Percentiles rank a stretch among this genome's conserved stretches.
Conservation (phyloP, 2,888 invertebrate species). For the Thalpophila matura region DNA sequence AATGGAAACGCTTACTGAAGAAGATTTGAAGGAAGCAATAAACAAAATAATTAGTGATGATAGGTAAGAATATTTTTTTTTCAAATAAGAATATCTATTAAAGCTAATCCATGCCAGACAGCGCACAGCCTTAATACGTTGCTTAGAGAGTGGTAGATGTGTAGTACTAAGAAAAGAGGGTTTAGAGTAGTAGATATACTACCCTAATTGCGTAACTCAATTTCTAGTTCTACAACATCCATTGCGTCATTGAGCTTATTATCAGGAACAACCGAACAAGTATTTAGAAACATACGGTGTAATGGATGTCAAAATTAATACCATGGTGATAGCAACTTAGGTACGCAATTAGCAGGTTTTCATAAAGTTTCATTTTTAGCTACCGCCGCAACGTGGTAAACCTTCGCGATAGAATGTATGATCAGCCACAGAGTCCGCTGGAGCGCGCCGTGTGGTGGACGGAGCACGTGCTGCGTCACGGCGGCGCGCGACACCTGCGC, state of each 20-base stretch:
- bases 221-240: no score
- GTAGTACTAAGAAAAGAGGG: no score
- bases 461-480: conserved; percentile 83
- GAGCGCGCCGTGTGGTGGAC: conserved; percentile 72
- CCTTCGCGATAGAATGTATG: conserved; percentile 18
- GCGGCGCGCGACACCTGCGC: conserved; percentile 77
- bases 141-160: no score
- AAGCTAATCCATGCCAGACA: no score
- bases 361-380: conserved; percentile 17
- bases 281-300: not conserved
- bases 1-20: conserved; percentile 67
- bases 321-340: no score
- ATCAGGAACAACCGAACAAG: no score
- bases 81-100: no score
- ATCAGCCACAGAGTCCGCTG: conserved; percentile 25
- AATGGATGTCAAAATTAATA: no score
- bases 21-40: conserved; percentile 58
- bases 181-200: not conserved
- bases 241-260: no score
- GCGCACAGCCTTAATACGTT: no score
- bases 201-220: no score
- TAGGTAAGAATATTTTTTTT: conserved; percentile 12
- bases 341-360: no score
- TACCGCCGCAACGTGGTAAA: conserved; percentile 26
- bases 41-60: conserved; percentile 28